phyloP scores from a whole-genome alignment of 2,797 vertebrate genomes.

The Hipposideros larvatus region DNA sequence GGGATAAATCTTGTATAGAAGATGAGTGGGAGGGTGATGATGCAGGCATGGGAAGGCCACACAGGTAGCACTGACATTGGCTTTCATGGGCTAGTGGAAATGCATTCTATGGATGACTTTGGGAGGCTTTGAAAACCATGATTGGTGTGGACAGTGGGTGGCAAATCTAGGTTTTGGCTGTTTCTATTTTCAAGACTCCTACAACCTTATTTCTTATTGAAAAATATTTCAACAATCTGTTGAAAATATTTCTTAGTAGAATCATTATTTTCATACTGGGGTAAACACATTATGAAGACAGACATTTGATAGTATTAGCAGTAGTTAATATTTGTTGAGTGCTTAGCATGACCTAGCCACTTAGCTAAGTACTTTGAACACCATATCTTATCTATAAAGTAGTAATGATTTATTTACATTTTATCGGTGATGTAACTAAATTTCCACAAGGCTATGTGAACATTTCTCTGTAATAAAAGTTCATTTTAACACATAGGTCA shows the following conservation, averaged over 20 bases:
- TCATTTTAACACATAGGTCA: background rate
- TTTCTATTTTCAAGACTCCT: background rate
- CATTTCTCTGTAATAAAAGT: background rate
- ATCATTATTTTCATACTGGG: background rate
- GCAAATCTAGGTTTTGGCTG: background rate
- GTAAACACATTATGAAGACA: background rate
- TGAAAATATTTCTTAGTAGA: slow-evolving; percentile 10
- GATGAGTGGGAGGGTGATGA: background rate
- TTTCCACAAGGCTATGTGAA: background rate
- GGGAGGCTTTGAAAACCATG: background rate
- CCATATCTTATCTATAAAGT: background rate
- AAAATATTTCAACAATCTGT: background rate
- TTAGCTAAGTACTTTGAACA: background rate
- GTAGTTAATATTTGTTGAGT: background rate
- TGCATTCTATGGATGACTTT: background rate
- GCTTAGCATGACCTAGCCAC: background rate
- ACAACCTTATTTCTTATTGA: background rate
- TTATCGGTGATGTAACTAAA: background rate
- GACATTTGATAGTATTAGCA: background rate
- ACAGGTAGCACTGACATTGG: background rate
- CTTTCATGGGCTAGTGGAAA: background rate
- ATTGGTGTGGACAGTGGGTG: background rate
- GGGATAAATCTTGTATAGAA: background rate
- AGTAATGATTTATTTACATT: slow-evolving; percentile 1
- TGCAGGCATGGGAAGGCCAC: background rate